Base-by-base conservation (phyloP, 2,113 vertebrate genomes). In the Sorex araneus region DNA sequence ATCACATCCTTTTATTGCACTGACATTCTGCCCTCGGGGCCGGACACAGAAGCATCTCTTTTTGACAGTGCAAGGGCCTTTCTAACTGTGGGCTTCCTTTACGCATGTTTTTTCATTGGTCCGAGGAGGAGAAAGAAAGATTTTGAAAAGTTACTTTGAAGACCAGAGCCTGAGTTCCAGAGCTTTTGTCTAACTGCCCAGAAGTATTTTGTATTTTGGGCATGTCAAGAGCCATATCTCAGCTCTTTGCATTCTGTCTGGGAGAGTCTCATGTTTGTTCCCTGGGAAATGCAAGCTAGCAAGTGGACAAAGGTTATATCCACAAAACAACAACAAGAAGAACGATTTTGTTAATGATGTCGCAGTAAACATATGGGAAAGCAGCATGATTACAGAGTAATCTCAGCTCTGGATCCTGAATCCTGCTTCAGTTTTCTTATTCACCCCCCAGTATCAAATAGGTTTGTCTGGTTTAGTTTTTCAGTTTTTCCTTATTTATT, bases 261-360 rank as follows among this genome's bases (percentile, higher is more conserved):
- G 25, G 34, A 63, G n/a, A 90, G n/a, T 94, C 21, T 76, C 30
- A 84, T 21, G 27, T 91, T 70, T 81, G 43, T 3, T 25, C 40
- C 57, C 25, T 47, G 70, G 57, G 16, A 85, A 71, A 67, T 28
- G 40, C 43, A 87, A 87, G 50, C n/a, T 71, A n/a, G 60, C 2
- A 71, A 85, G 6, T 60, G 45, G 34, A 83, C 79, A 60, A 85
- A 78, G 15, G 13, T 54, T 66, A 47, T 30, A 4, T 28, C 25
- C 40, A 23, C 10, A 85, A 43, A 86, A 85, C 67, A 77, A 15
- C 40, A 75, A 89, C 18, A 87, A 89, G 66, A 74, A 54, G 57
- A 63, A 78, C 78, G 79, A 40, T 28, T 2, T 11, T 27, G 34
- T 83, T 57, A 63, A 76, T 73, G 70, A 86, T 94, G 36, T 40